Conservation (phyloP, 2,113 vertebrate genomes). For the Charadrius vociferus region DNA sequence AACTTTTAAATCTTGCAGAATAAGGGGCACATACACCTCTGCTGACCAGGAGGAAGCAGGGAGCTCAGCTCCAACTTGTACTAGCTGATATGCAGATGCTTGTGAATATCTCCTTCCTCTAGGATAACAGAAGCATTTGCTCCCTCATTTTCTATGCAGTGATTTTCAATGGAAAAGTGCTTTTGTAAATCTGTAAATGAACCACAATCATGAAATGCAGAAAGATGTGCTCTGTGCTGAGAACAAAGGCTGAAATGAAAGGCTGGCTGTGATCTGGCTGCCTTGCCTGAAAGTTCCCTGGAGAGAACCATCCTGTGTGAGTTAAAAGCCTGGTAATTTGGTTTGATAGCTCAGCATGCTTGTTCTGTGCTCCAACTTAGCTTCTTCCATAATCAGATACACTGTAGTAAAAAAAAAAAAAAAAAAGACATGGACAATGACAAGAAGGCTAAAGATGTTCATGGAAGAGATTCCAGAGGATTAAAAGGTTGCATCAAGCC, state of each 20-base stretch:
- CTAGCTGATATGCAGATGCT: not conserved
- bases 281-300: not conserved
- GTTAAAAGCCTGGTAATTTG: not conserved
- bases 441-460: not conserved
- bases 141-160: not conserved
- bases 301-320: not conserved
- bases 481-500: not conserved
- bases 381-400: not conserved
- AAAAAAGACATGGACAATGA: not conserved
- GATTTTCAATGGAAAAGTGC: not conserved
- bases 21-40: not conserved
- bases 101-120: not conserved
- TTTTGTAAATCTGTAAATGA: not conserved
- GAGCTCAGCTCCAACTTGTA: not conserved
- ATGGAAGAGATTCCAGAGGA: not conserved
- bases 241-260: not conserved
- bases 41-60: not conserved
- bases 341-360: not conserved
- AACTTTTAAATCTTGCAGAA: not conserved
- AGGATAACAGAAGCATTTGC: not conserved
- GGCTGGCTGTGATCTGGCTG: not conserved
- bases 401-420: not conserved
- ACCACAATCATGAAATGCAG: not conserved
- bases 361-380: not conserved
- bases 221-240: not conserved